These are phyloP conservation scores for Coendou prehensilis DNA, from an alignment of 2,797 vertebrate species.

Conservation along the genomic window DNA sequence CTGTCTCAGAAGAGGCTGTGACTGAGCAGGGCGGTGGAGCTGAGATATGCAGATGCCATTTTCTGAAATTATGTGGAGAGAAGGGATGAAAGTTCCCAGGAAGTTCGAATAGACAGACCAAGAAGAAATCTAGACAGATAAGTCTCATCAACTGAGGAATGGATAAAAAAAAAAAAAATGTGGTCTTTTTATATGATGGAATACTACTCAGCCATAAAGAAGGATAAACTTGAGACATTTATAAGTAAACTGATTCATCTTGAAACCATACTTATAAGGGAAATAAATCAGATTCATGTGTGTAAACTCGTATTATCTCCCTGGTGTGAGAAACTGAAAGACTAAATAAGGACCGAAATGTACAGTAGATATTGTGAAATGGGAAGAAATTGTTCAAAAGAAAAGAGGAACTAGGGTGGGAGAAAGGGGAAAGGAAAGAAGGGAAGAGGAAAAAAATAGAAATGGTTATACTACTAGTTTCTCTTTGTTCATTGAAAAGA, in stretches of 20 bases:
- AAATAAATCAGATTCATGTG: not conserved
- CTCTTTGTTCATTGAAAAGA: not conserved
- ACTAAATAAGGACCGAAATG: not conserved
- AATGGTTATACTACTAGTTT: not conserved
- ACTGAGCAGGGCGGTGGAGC: not conserved
- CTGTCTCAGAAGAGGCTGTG: not conserved
- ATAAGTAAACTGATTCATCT: not conserved
- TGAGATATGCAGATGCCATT: not conserved
- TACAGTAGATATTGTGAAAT: not conserved
- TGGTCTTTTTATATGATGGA: not conserved
- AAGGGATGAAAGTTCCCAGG: no score
- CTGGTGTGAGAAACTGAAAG: not conserved
- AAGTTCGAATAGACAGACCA: not conserved
- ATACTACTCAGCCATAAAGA: not conserved
- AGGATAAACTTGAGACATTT: not conserved
- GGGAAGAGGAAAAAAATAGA: not conserved
- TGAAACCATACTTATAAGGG: not conserved
- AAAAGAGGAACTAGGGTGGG: not conserved
- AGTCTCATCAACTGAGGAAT: not conserved
- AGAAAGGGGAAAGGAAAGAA: not conserved
- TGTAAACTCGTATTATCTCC: not conserved
- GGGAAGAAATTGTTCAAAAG: not conserved
- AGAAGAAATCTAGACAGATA: not conserved
- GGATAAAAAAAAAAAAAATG: not conserved
- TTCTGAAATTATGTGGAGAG: not conserved